Evolutionary conservation across 2,797 vertebrate species (phyloP).

Genomic region (Dicrostonyx torquatus): DNA sequence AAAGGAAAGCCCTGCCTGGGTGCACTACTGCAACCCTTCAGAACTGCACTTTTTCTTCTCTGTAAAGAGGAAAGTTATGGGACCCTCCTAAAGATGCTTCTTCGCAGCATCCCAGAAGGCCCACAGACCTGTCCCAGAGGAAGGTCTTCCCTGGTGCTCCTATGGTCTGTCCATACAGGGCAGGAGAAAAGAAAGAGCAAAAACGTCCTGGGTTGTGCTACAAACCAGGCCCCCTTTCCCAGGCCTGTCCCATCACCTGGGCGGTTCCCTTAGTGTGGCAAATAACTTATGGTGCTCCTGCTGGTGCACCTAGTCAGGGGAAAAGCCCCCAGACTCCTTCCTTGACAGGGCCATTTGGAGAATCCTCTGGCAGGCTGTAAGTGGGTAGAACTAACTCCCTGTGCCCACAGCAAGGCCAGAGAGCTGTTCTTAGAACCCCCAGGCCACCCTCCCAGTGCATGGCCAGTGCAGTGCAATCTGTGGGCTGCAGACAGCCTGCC

Average conservation of each 20-base stretch:
- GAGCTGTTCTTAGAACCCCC: neutral
- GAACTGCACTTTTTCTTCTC: neutral
- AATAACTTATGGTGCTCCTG: accelerated
- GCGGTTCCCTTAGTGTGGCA: accelerated
- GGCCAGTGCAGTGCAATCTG: neutral
- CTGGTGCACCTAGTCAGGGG: neutral
- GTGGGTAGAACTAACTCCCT: neutral
- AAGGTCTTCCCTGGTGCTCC: neutral
- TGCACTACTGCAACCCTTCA: accelerated
- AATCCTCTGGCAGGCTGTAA: neutral
- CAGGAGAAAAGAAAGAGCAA: conserved; percentile 22
- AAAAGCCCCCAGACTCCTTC: neutral
- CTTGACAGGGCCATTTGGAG: neutral
- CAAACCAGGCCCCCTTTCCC: accelerated
- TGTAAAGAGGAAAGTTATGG: neutral
- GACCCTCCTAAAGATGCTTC: neutral
- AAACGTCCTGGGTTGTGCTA: accelerated
- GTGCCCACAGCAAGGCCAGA: neutral
- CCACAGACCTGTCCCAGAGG: neutral
- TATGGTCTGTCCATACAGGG: neutral
- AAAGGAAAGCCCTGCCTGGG: neutral
- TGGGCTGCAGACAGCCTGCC: neutral
- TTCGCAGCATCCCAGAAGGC: neutral
- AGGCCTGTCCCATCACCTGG: neutral
- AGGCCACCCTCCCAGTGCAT: neutral